Evolutionary conservation across 2,888 invertebrate genomes (phyloP), one percentile per base, ranked within the genome.

Genomic region (Neuroscelio doddi): DNA sequence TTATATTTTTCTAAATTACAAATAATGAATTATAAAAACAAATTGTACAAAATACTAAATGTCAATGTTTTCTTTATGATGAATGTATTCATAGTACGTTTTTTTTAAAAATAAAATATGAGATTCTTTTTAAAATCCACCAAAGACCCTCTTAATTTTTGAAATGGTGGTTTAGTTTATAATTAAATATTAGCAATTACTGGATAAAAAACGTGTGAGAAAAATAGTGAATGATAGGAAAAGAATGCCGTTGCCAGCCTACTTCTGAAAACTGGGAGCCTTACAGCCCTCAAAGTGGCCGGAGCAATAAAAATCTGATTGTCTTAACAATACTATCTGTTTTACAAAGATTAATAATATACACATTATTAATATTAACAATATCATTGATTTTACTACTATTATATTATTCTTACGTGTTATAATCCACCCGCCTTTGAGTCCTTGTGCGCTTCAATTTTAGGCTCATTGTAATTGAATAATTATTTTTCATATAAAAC

Each of bases 241-340:
- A 30, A 32, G 41, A 45, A 34, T 46, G 51, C 50, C 46, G 41
- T 39, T 41, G 14, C 29, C 62, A 56, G 45, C 15, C 30, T 47
- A 63, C 51, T 51, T 56, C 27, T 51, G 26, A 51, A 46, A n/a
- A 15, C 49, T 8, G 26, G 30, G 24, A 50, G 45, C 49, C 52
- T 39, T 8, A 36, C 30, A 39, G 81, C 79, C 79, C 76, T 77
- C 64, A 70, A 76, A 70, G 70, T 78, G 75, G 73, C 76, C 74
- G 78, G 78, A 80, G 75, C 78, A 80, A 77, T 76, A 75, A 77
- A 76, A 76, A 75, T 82, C 80, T 83, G 83, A 83, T 84, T 84
- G 83, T 84, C 82, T 80, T 81, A 82, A 82, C 81, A 79, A 80
- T 81, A 81, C 81, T 83, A 81, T 80, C 79, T 74, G 68, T 74